Conservation (phyloP, 2,113 vertebrate species). For the Ardeotis arabs region DNA sequence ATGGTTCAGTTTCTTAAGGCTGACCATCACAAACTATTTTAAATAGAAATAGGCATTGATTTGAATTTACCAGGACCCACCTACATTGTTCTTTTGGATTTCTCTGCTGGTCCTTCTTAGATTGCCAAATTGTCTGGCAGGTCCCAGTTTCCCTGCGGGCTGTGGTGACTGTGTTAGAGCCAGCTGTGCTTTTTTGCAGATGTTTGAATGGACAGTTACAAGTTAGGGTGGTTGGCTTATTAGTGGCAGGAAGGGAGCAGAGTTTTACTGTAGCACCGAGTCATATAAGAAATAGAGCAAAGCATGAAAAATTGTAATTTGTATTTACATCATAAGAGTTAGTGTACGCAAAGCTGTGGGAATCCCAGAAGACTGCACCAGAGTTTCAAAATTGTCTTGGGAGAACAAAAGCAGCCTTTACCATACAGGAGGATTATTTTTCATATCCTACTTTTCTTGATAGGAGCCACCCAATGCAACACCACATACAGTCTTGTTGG, state of each 20-base stretch:
- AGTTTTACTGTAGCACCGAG: not conserved
- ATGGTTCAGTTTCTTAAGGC: not conserved
- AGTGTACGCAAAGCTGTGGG: not conserved
- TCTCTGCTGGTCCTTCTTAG: not conserved
- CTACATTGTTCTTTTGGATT: not conserved
- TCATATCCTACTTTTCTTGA: not conserved
- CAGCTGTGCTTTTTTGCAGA: not conserved
- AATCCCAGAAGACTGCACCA: not conserved
- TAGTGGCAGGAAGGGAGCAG: not conserved
- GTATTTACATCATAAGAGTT: not conserved
- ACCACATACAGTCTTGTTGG: not conserved
- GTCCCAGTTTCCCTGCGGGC: not conserved
- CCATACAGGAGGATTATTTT: not conserved
- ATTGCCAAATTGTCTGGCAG: not conserved
- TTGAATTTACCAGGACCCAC: not conserved
- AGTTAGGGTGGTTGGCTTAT: no score
- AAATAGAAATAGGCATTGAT: not conserved
- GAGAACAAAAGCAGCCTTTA: not conserved
- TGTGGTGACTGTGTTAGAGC: not conserved
- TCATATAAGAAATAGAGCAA: not conserved
- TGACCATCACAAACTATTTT: not conserved
- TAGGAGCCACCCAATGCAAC: not conserved
- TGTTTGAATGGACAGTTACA: not conserved
- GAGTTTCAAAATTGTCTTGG: not conserved
- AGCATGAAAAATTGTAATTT: fast-evolving